These are phyloP conservation scores for Odontocolon sp. DNA, from an alignment of 2,888 invertebrate species.

Conservation along the genomic window DNA sequence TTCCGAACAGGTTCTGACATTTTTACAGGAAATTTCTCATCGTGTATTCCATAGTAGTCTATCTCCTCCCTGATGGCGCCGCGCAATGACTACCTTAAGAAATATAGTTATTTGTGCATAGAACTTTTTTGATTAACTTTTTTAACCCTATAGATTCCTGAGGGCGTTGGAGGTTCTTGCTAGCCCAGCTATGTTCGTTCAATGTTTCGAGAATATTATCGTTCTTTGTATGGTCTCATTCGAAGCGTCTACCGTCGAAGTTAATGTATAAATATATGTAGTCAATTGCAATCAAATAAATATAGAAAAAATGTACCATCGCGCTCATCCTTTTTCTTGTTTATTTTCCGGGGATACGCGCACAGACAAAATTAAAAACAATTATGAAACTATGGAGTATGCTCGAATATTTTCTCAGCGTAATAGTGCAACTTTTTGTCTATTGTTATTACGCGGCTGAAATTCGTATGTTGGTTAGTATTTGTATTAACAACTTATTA, in stretches of 20 bases:
- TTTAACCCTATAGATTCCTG: conserved; percentile 58
- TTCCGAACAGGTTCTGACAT: no score
- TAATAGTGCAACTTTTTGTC: conserved; percentile 61
- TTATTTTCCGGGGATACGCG: not conserved
- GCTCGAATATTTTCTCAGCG: conserved; percentile 64
- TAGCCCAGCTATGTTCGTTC: conserved; percentile 66
- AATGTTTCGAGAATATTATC: conserved; percentile 66
- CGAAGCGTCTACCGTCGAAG: conserved; percentile 63
- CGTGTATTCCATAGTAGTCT: no score
- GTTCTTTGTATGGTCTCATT: conserved; percentile 68
- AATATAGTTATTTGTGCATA: no score
- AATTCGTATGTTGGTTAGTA: conserved; percentile 63
- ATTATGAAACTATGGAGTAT: conserved; percentile 63
- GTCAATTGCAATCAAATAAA: no score
- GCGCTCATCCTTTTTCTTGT: no score
- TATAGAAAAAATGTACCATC: no score
- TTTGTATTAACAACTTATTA: not conserved
- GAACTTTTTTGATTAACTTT: not conserved
- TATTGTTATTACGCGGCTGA: conserved; percentile 67
- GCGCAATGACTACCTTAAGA: no score
- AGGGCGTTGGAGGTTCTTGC: conserved; percentile 59
- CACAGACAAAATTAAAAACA: conserved; percentile 42
- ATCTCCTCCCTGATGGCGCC: no score
- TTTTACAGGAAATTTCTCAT: no score
- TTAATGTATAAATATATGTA: no score